These are phyloP conservation scores for Eupithecia dodoneata DNA, from an alignment of 2,888 invertebrate genomes.

Conservation along the genomic window DNA sequence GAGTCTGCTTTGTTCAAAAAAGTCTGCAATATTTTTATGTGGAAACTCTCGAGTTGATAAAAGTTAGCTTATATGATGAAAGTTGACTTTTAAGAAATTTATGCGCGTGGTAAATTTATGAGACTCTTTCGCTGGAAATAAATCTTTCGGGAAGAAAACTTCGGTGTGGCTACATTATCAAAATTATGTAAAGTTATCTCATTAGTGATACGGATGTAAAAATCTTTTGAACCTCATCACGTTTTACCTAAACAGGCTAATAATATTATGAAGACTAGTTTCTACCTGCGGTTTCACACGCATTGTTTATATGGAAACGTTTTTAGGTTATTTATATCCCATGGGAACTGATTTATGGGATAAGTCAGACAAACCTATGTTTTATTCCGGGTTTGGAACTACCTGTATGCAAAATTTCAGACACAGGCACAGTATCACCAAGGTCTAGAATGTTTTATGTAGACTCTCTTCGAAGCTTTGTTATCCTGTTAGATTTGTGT, in stretches of 20 bases:
- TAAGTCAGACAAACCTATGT: too few species aligned
- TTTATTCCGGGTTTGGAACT: too few species aligned
- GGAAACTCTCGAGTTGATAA: slow-evolving; percentile 67
- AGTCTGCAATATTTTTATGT: slow-evolving; percentile 72
- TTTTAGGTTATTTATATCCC: too few species aligned
- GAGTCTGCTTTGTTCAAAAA: slow-evolving; percentile 74
- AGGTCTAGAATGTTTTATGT: background rate
- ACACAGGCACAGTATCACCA: too few species aligned
- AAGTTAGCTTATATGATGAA: slow-evolving; percentile 60
- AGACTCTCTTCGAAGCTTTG: background rate
- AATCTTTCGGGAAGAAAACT: slow-evolving; percentile 36
- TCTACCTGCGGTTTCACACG: too few species aligned
- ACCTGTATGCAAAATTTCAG: too few species aligned
- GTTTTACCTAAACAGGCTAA: background rate
- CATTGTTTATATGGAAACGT: too few species aligned
- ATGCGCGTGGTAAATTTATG: slow-evolving; percentile 53
- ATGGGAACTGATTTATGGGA: too few species aligned
- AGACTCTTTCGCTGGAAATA: slow-evolving; percentile 49
- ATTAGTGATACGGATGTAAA: background rate
- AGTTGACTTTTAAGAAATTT: slow-evolving; percentile 56
- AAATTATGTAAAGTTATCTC: slow-evolving; percentile 4
- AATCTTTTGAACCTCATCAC: background rate
- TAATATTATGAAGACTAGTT: too few species aligned
- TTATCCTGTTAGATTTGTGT: background rate
- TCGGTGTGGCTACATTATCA: slow-evolving; percentile 12